phyloP scores from a whole-genome alignment of 2,888 invertebrate species.

The Trachelus troglodyta region DNA sequence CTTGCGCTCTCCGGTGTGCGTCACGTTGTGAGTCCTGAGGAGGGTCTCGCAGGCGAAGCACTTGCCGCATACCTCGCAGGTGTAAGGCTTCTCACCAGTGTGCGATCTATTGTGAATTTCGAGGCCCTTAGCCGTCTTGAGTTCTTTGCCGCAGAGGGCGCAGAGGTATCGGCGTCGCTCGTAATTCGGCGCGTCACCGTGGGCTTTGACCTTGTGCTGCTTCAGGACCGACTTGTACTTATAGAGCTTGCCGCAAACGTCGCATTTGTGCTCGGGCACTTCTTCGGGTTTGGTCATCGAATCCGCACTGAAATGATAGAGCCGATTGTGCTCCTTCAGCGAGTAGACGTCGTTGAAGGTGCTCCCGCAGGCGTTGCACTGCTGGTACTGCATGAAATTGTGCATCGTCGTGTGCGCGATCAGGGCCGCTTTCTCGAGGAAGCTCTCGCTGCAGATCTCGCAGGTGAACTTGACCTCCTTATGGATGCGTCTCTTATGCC shows the following conservation, averaged over 20 bases:
- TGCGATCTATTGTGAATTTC: constrained; percentile 56
- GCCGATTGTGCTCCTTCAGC: constrained; percentile 46
- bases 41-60: constrained; percentile 58
- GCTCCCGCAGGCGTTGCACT: constrained; percentile 46
- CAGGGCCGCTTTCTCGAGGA: constrained; percentile 38
- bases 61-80: constrained; percentile 52
- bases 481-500: constrained; percentile 44
- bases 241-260: constrained; percentile 43
- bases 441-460: constrained; percentile 47
- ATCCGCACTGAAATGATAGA: constrained; percentile 19
- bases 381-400: constrained; percentile 45
- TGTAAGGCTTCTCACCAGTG: constrained; percentile 57
- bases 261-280: constrained; percentile 41
- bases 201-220: constrained; percentile 48
- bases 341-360: constrained; percentile 46
- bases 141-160: constrained; percentile 53
- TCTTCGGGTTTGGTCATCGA: constrained; percentile 10
- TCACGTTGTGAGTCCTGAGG: constrained; percentile 69
- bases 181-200: constrained; percentile 35
- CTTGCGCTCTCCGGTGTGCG: constrained; percentile 70
- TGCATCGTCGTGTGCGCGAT: constrained; percentile 44
- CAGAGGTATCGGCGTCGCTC: constrained; percentile 51
- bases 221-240: constrained; percentile 50
- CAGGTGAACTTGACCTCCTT: constrained; percentile 39
- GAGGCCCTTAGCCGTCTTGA: constrained; percentile 55